Evolutionary conservation across 2,888 invertebrate genomes (phyloP), one percentile per base, ranked within the genome.

Genomic region (Idaea straminata): DNA sequence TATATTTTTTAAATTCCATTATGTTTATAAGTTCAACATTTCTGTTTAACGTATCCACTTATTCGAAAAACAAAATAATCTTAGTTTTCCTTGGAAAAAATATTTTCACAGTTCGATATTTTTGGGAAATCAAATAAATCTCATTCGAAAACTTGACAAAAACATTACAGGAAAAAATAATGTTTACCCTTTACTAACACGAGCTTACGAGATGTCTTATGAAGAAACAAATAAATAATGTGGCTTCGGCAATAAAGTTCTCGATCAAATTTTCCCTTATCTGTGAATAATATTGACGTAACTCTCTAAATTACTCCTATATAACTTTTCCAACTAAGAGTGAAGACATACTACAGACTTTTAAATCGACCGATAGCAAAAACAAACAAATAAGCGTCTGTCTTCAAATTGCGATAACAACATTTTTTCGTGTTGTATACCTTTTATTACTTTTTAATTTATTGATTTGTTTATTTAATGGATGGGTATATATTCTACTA

Each of bases 401-500:
- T 65, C 68, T 67, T 70, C 57, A 36, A n/a, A 34, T 25, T 16
- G 13, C 16, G 5, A 58, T 25, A 25, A 2, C 35, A 58, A 59
- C 68, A 70, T 73, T 71, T 70, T 66, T 67, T 63, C 64, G 65
- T 61, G 62, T 68, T 70, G 68, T 70, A 70, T 71, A 69, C 68
- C 63, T 64, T 71, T n/a, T n/a, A n/a, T n/a, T n/a, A n/a, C n/a
- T n/a, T n/a, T n/a, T n/a, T n/a, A n/a, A n/a, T n/a, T n/a, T n/a
- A n/a, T n/a, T n/a, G n/a, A n/a, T n/a, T n/a, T n/a, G n/a, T n/a
- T n/a, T n/a, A n/a, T n/a, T n/a, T n/a, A n/a, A n/a, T n/a, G n/a
- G n/a, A n/a, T n/a, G n/a, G n/a, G n/a, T n/a, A n/a, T n/a, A n/a
- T n/a, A n/a, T n/a, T n/a, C n/a, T n/a, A n/a, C n/a, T n/a, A n/a